phyloP scores from a whole-genome alignment of 2,113 vertebrate species.

The Colius striatus region DNA sequence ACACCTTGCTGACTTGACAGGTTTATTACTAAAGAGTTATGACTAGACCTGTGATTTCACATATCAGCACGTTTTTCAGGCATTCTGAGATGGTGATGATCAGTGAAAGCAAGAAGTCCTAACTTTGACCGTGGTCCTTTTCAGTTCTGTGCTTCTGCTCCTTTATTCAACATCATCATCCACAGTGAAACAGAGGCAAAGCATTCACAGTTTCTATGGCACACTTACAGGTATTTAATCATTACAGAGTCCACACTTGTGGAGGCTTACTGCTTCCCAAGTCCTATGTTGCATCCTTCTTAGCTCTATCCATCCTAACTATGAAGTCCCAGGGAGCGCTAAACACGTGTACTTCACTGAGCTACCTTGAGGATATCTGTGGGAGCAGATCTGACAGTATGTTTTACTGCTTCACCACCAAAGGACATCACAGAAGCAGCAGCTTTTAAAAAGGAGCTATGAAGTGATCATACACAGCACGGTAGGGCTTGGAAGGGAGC shows the following conservation, averaged over 20 bases:
- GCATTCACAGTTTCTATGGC: not conserved
- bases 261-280: not conserved
- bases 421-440: not conserved
- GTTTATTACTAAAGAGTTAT: slow-evolving; percentile 52
- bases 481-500: no score
- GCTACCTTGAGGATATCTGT: not conserved
- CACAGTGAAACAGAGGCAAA: not conserved
- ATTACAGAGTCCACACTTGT: not conserved
- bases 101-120: not conserved
- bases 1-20: slow-evolving; percentile 49
- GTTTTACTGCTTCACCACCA: not conserved
- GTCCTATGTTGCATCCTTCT: not conserved
- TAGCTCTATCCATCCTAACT: not conserved
- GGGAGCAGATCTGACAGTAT: not conserved
- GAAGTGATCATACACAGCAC: not conserved
- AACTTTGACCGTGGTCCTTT: not conserved
- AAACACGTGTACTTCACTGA: not conserved
- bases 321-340: not conserved
- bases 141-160: not conserved
- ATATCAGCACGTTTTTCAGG: slow-evolving; percentile 40
- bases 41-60: slow-evolving; percentile 54
- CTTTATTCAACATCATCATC: not conserved
- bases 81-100: slow-evolving; percentile 1
- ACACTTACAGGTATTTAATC: not conserved
- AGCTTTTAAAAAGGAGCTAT: not conserved